Evolutionary conservation across 2,888 invertebrate genomes (phyloP).

Genomic region (Pseudeuparius sepicola): DNA sequence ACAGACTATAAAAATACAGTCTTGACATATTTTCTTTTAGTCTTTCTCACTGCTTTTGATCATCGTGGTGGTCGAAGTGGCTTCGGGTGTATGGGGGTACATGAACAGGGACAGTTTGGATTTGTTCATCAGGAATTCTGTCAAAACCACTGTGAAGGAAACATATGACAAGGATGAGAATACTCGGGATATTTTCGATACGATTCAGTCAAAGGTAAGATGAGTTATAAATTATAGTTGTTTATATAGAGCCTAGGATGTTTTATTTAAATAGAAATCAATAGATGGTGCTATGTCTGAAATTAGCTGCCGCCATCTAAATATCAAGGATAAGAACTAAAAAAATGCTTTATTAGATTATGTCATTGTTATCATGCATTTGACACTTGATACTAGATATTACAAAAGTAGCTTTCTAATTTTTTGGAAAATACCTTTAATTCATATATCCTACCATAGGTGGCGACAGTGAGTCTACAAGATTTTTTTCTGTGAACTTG

Average conservation of each 20-base stretch:
- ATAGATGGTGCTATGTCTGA: background rate
- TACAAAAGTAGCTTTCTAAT: too few relatives aligned
- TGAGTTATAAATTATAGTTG: too few relatives aligned
- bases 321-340: too few relatives aligned
- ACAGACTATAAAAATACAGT: too few relatives aligned
- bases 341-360: too few relatives aligned
- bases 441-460: too few relatives aligned
- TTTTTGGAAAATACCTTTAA: too few relatives aligned
- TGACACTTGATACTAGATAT: too few relatives aligned
- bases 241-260: too few relatives aligned
- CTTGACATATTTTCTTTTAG: constrained; percentile 38
- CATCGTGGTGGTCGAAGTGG: constrained; percentile 68
- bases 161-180: constrained; percentile 47
- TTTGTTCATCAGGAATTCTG: constrained; percentile 51
- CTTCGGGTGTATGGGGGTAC: constrained; percentile 68
- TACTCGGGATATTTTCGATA: constrained; percentile 54
- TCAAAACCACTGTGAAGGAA: constrained; percentile 52
- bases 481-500: too few relatives aligned
- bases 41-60: constrained; percentile 70
- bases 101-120: constrained; percentile 58
- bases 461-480: too few relatives aligned
- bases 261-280: constrained; percentile 8
- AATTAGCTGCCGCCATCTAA: background rate
- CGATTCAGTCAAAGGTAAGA: constrained; percentile 53
- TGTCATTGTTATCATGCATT: too few relatives aligned